A percentile compares a stretch with the other conserved stretches of the same genome.
These are phyloP conservation scores for Pseudolaguvia tuberculata DNA, from an alignment of 2,113 vertebrate species.

Conservation along the genomic window DNA sequence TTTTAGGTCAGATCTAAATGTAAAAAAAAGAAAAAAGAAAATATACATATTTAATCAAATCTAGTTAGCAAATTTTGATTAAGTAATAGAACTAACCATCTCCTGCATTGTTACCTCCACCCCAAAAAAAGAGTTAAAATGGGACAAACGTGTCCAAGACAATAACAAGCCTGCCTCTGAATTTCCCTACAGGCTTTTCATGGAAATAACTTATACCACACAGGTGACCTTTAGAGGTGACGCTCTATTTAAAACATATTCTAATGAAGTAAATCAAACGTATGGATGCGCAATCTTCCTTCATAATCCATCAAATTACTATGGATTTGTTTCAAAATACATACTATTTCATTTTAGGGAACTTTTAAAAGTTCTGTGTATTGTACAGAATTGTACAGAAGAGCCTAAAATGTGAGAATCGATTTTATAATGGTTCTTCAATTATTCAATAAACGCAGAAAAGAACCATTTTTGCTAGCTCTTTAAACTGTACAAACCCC, in stretches of 20 bases:
- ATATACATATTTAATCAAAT: neutral
- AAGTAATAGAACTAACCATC: neutral
- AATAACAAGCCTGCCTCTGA: slow-evolving; percentile 2
- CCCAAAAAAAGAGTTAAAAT: neutral
- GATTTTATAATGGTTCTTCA: neutral
- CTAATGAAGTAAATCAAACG: neutral
- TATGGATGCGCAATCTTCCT: neutral
- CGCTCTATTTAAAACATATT: neutral
- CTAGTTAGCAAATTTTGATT: neutral
- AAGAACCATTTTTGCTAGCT: neutral
- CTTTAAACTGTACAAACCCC: neutral
- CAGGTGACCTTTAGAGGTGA: neutral
- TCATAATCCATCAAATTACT: neutral
- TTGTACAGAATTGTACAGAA: no score
- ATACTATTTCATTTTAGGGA: neutral
- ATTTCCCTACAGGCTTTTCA: slow-evolving; percentile 13
- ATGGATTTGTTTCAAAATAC: neutral
- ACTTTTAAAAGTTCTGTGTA: neutral
- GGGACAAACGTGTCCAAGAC: slow-evolving; percentile 1
- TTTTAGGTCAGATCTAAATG: neutral
- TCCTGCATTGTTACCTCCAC: neutral
- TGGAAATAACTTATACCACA: slow-evolving; percentile 11
- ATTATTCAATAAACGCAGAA: neutral
- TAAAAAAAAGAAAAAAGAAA: no score
- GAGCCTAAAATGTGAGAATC: neutral